Conservation (phyloP, 2,888 invertebrate genomes). For the Gryllus longicercus region DNA sequence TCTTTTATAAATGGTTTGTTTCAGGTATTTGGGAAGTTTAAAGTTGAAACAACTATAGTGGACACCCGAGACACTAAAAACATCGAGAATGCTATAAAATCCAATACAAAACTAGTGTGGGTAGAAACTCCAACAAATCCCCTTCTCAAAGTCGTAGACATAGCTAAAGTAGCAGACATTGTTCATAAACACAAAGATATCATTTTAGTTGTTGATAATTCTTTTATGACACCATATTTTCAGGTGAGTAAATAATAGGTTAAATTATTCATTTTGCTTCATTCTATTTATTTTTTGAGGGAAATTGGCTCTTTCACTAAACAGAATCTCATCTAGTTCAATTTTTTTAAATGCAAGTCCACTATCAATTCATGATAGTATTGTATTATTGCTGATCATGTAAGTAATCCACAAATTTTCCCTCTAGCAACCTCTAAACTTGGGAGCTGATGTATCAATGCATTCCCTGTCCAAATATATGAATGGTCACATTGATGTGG, state of each 20-base stretch:
- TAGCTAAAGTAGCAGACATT: conserved; percentile 64
- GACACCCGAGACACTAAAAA: conserved; percentile 68
- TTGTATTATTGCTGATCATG: not conserved
- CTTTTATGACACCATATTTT: conserved; percentile 86
- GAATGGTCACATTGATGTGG: conserved; percentile 96
- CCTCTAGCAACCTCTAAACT: conserved; percentile 72
- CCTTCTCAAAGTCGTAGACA: conserved; percentile 82
- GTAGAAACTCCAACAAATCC: conserved; percentile 97
- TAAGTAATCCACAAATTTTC: not conserved
- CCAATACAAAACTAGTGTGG: conserved; percentile 64
- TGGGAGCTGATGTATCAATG: conserved; percentile 87
- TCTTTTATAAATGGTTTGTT: not conserved
- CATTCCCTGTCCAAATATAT: conserved; percentile 97
- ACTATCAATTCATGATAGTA: not conserved
- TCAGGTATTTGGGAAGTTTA: conserved; percentile 60
- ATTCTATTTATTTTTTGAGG: too few relatives aligned
- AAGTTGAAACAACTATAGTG: conserved; percentile 71
- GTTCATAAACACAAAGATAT: conserved; percentile 57
- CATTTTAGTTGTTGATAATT: conserved; percentile 85
- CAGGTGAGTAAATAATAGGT: conserved; percentile 52
- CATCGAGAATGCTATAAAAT: conserved; percentile 56
- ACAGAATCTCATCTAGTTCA: too few relatives aligned
- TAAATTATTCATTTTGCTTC: too few relatives aligned
- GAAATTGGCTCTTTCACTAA: too few relatives aligned
- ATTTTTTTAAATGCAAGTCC: too few relatives aligned